Evolutionary conservation across 2,113 vertebrate species (phyloP), one percentile per base, ranked within the genome.

Genomic region (Siniperca knerii): DNA sequence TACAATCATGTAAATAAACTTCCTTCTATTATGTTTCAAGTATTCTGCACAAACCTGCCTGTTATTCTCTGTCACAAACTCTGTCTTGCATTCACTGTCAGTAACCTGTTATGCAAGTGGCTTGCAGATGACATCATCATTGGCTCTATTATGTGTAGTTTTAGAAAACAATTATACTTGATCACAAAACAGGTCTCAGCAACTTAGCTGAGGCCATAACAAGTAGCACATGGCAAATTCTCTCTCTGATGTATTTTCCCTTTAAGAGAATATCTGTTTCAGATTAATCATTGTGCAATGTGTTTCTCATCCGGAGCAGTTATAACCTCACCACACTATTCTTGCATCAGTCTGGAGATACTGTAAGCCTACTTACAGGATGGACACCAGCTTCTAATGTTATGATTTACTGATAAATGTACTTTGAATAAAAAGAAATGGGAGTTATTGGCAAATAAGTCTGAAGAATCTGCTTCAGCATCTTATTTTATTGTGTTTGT

Each of bases 251-350:
- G 73, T 33, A 42, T 64, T 85, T 85, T 73, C 40, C 64, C 75
- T 91, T 82, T 62, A 69, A 70, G 2, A 78, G 35, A 67, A 81
- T 62, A 71, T 82, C 82, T 90, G 88, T 84, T 88, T 87, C 71
- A 33, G 8, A 91, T 94, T 72, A 87, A 70, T 85, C 44, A 87
- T 85, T 84, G 78, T 66, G 81, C 72, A 90, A 90, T 33, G n/a
- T 74, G 44, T 64, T 68, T 85, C 61, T 75, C 18, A 40, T 76
- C 25, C 68, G 64, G 69, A 82, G 58, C 61, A 73, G 57, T 6
- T 74, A 61, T 35, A 80, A 16, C 35, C 25, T 25, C 44, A 75
- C 33, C n/a, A 13, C 16, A 12, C 40, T 33, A 11, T 44, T 75
- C 54, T 40, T 82, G 23, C 29, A 23, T 82, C 64, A 81, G 23